phyloP scores from a whole-genome alignment of 2,888 invertebrate genomes.

The Sarcophaga caerulescens region DNA sequence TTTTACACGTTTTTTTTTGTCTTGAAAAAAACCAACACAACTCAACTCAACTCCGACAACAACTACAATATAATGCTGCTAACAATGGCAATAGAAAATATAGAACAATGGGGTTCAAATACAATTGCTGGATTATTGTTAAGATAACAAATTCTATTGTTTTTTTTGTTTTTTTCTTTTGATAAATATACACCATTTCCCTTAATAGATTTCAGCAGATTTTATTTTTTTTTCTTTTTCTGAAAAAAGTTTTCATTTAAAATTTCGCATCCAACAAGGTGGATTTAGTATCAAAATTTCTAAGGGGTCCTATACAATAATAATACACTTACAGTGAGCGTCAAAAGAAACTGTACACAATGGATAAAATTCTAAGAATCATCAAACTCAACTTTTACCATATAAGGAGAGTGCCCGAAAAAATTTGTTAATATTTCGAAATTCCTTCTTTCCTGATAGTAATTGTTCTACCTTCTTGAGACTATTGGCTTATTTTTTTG shows the following conservation, averaged over 20 bases:
- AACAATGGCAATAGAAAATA: neutral
- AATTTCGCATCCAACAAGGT: neutral
- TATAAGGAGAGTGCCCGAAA: too few relatives aligned
- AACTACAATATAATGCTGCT: neutral
- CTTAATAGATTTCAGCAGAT: neutral
- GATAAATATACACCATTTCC: neutral
- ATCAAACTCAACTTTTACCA: too few relatives aligned
- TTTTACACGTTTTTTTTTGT: conserved; percentile 32
- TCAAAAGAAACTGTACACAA: too few relatives aligned
- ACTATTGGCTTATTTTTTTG: too few relatives aligned
- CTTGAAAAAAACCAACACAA: conserved; percentile 9
- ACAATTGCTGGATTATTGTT: conserved; percentile 17
- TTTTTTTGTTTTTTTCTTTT: too few relatives aligned
- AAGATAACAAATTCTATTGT: neutral
- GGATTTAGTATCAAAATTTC: too few relatives aligned
- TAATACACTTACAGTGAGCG: too few relatives aligned
- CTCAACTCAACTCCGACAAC: neutral
- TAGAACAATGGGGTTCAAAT: neutral
- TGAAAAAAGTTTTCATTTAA: neutral
- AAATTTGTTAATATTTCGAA: too few relatives aligned
- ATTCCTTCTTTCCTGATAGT: too few relatives aligned
- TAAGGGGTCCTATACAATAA: too few relatives aligned
- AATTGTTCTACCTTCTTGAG: too few relatives aligned
- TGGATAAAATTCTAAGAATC: too few relatives aligned
- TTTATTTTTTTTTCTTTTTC: neutral